A percentile compares a stretch with the other conserved stretches of the same genome.
phyloP scores from a whole-genome alignment of 2,113 vertebrate species.

The Gallinago undulata region DNA sequence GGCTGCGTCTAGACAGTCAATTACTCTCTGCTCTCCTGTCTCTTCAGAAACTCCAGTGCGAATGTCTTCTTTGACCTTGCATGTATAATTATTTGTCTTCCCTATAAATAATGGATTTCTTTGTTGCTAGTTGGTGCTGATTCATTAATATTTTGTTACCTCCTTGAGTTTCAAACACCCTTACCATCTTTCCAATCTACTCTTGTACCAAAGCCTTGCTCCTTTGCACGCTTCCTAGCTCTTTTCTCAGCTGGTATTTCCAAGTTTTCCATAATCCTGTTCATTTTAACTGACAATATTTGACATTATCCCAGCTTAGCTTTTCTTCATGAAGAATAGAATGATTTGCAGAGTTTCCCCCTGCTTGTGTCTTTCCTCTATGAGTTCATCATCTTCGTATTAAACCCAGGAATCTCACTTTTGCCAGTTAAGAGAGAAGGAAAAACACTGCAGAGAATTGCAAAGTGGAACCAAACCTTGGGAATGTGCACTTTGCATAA shows the following conservation, averaged over 20 bases:
- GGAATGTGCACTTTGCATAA: neutral
- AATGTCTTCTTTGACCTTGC: conserved; percentile 42
- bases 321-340: neutral
- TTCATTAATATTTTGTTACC: conserved; percentile 53
- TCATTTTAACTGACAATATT: neutral
- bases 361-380: neutral
- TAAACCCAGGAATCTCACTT: neutral
- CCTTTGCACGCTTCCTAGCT: neutral
- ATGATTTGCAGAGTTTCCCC: neutral
- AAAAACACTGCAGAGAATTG: neutral
- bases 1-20: conserved; percentile 36
- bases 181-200: neutral
- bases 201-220: neutral
- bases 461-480: neutral
- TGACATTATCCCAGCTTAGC: neutral
- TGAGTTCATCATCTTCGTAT: neutral
- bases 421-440: neutral
- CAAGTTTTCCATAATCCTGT: neutral
- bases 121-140: conserved; percentile 9
- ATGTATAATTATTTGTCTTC: conserved; percentile 47
- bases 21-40: neutral
- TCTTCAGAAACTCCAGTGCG: neutral
- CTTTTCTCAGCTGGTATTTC: neutral
- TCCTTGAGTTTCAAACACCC: conserved; percentile 15
- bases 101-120: conserved; percentile 52